Base-by-base conservation (phyloP, 2,113 vertebrate species). In the Myodes glareolus region DNA sequence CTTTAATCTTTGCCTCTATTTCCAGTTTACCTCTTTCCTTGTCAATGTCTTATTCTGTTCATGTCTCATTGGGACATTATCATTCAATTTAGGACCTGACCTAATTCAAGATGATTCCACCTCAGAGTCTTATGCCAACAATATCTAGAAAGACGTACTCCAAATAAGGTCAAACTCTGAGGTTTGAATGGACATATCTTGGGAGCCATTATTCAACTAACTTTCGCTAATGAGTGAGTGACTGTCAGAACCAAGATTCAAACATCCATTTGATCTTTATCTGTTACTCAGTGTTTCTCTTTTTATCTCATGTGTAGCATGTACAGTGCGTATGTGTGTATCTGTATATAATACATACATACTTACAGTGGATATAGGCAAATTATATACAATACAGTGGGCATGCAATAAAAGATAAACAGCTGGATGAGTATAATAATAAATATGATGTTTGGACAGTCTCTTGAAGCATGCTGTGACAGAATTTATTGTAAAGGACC, bases 331-430 rank as follows among this genome's bases (percentile, higher is more conserved):
- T 17, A 16, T 29, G 21, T 80, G 19, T 31, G 42, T 27, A 23
- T 39, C 5, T 80, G 13, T 52, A 67, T 25, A 27, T 17, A 19
- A 21, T 72, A 39, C 10, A 31, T 36, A 25, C 12, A 73, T 25
- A 63, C 29, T 8, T 29, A 39, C 45, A 23, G 33, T 52, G 3
- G 29, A 58, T 82, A 10, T 3, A 4, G 14, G 7, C 52, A 89
- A 45, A 19, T 47, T 72, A 81, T 58, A 42, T 16, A 55, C 42
- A 67, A 1, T 84, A 52, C 75, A 87, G 63, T 55, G 81, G 73
- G n/a, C 78, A 47, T 39, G 75, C 67, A 97, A 68, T 93, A 81
- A 97, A 92, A 91, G 14, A 47, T 89, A 90, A 88, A 55, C 29
- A 61, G 47, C 21, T 94, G 23, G 75, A 92, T 68, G 27, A 58